Conservation (phyloP, 2,797 vertebrate species). For the Danio choprae region DNA sequence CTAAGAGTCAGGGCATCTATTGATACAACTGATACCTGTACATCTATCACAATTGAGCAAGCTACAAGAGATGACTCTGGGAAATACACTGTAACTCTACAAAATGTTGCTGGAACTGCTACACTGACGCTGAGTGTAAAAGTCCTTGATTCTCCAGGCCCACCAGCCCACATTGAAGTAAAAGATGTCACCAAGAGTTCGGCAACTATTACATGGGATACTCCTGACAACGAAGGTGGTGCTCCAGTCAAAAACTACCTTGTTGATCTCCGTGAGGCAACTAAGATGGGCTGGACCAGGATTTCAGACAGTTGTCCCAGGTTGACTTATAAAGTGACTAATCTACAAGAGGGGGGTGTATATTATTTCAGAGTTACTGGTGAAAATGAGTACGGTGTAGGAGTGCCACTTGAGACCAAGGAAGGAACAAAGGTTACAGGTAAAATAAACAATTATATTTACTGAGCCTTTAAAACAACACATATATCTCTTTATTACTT, state of each 20-base stretch:
- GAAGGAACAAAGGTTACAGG: conserved; percentile 96
- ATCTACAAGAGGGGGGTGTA: conserved; percentile 91
- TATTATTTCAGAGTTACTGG: conserved; percentile 96
- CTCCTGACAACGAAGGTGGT: conserved; percentile 96
- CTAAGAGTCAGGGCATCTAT: conserved; percentile 88
- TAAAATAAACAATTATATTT: conserved; percentile 63
- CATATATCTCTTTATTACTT: conserved; percentile 11
- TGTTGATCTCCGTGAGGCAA: conserved; percentile 95
- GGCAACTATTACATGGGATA: conserved; percentile 91
- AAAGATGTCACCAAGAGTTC: conserved; percentile 93
- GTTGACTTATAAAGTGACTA: conserved; percentile 88
- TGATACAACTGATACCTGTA: conserved; percentile 83
- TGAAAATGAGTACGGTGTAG: conserved; percentile 94
- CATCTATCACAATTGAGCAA: conserved; percentile 90
- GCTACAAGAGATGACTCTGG: conserved; percentile 94
- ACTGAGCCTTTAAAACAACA: background rate
- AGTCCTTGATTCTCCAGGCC: conserved; percentile 96
- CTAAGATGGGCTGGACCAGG: conserved; percentile 93
- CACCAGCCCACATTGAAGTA: conserved; percentile 82
- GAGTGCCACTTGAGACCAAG: conserved; percentile 88
- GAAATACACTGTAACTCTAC: conserved; percentile 92
- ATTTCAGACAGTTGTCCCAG: conserved; percentile 90
- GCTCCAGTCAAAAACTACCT: conserved; percentile 91
- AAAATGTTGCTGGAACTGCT: conserved; percentile 87
- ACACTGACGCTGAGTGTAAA: conserved; percentile 89